Conservation (phyloP, 1,140 invertebrate genomes). For the Temnothorax longispinosus region DNA sequence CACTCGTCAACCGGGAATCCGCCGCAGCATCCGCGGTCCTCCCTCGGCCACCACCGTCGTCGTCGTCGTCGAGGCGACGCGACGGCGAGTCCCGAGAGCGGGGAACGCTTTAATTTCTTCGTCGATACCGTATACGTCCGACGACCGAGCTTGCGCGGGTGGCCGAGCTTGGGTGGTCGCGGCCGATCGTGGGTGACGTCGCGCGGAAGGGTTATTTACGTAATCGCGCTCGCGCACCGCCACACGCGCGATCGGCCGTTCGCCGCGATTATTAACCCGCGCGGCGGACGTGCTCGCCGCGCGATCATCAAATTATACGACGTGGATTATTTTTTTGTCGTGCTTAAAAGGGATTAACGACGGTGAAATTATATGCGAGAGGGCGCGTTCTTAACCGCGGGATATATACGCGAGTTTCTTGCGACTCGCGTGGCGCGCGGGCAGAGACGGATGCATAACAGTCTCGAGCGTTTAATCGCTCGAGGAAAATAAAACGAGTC, state of each 20-base stretch:
- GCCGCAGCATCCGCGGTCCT: conserved; percentile 51
- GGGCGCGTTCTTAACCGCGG: not conserved
- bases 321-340: conserved; percentile 8
- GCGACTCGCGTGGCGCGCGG: not conserved
- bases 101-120: not conserved
- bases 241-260: not conserved
- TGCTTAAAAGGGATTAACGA: not conserved
- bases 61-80: not conserved
- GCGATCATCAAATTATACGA: not conserved
- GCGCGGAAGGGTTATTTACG: not conserved
- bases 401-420: not conserved
- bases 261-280: not conserved
- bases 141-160: not conserved
- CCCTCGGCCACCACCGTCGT: not conserved
- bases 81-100: not conserved
- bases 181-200: not conserved
- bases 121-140: not conserved
- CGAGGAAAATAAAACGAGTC: not conserved
- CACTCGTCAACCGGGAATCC: conserved; percentile 71
- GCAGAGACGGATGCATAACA: not conserved
- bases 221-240: not conserved
- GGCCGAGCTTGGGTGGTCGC: not conserved
- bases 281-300: not conserved
- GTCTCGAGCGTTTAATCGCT: not conserved
- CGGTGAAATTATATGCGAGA: not conserved